Evolutionary conservation across 2,113 vertebrate species (phyloP).

Genomic region (Isichthys henryi): DNA sequence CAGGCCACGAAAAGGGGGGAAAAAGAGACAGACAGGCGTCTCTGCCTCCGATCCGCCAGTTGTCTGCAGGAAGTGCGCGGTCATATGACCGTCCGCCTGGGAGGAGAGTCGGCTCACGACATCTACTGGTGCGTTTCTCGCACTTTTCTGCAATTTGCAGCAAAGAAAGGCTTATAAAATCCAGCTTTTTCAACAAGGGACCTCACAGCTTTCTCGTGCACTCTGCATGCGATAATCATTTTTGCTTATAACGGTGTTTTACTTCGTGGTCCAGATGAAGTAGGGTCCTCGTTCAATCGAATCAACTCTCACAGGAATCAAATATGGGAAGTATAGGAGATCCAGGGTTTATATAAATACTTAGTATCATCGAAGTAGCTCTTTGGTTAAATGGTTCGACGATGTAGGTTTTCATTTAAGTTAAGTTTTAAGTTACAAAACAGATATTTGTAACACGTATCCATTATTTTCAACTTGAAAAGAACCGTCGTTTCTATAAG

Average conservation of each 20-base stretch:
- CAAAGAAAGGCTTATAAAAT: background rate
- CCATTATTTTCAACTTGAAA: background rate
- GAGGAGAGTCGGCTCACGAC: conserved; percentile 2
- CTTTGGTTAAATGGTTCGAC: background rate
- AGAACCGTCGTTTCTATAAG: background rate
- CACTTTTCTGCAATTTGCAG: background rate
- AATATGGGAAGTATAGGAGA: background rate
- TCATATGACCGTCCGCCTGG: conserved; percentile 19
- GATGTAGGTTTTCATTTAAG: background rate
- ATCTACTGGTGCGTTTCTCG: conserved; percentile 1
- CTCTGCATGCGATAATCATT: background rate
- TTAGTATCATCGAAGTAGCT: background rate
- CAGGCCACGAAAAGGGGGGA: background rate
- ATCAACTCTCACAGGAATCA: background rate
- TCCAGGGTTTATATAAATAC: background rate
- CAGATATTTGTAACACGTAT: background rate
- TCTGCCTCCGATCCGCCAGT: conserved; percentile 12
- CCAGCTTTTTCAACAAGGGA: background rate
- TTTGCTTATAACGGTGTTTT: background rate
- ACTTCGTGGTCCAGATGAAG: background rate
- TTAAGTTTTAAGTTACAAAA: background rate
- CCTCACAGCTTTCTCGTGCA: background rate
- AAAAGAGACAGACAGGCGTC: background rate
- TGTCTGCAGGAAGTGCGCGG: conserved; percentile 27
- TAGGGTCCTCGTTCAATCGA: background rate